phyloP scores from a whole-genome alignment of 1,140 invertebrate species.

The Heliothis subflexa region DNA sequence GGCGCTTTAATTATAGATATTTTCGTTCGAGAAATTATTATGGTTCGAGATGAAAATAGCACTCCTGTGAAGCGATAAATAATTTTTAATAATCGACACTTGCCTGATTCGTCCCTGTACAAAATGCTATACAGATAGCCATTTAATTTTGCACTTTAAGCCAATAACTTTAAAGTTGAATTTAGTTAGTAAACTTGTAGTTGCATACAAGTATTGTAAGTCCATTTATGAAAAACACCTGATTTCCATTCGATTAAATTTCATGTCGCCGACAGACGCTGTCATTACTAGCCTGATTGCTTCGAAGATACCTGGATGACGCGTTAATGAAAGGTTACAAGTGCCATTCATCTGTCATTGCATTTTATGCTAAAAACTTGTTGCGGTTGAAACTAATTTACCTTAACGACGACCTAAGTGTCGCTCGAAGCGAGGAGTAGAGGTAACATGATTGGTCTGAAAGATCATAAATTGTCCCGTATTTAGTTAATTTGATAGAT shows the following conservation, averaged over 20 bases:
- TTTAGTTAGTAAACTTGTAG: neutral
- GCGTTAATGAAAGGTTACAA: conserved; percentile 14
- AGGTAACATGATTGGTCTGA: conserved; percentile 12
- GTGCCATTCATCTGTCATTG: conserved; percentile 28
- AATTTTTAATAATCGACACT: neutral
- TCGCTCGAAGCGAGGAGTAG: conserved; percentile 5
- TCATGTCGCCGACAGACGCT: conserved; percentile 51
- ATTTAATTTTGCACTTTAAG: neutral
- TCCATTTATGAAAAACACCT: conserved; percentile 54
- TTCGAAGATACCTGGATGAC: conserved; percentile 28
- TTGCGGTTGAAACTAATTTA: conserved; percentile 9
- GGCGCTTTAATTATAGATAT: neutral
- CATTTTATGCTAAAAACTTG: conserved; percentile 12
- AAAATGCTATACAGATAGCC: neutral
- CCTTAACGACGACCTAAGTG: neutral
- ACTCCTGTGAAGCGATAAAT: neutral
- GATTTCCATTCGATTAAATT: conserved; percentile 60
- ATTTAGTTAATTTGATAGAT: conserved; percentile 17
- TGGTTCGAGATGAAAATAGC: neutral
- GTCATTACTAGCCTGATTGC: conserved; percentile 58
- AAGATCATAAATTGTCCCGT: conserved; percentile 24
- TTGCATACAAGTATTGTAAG: neutral
- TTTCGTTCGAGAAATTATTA: neutral
- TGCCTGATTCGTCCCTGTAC: neutral
- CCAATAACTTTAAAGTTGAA: neutral